Percentiles rank a stretch among this genome's conserved stretches.
These are phyloP conservation scores for Saccostrea glomerata DNA, from an alignment of 1,140 invertebrate genomes.

Conservation along the genomic window DNA sequence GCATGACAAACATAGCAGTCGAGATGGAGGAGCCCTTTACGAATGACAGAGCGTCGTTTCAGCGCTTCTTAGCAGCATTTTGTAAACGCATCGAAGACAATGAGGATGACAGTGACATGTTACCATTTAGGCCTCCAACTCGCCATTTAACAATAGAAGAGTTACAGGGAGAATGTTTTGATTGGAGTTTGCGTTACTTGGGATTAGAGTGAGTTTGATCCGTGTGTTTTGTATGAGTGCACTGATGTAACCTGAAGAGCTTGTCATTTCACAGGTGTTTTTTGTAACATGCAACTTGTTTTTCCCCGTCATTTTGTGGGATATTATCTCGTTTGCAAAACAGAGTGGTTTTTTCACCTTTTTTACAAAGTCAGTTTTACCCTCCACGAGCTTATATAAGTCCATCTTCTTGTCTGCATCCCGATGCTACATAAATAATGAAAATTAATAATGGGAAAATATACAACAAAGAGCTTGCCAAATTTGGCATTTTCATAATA, in stretches of 20 bases:
- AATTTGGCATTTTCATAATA: not conserved
- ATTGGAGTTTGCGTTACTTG: conserved; percentile 80
- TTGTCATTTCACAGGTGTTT: conserved; percentile 32
- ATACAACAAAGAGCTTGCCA: not conserved
- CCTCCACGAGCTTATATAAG: not conserved
- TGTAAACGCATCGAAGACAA: conserved; percentile 58
- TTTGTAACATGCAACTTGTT: conserved; percentile 22
- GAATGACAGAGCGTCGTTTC: conserved; percentile 62
- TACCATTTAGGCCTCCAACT: conserved; percentile 86
- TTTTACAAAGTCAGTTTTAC: not conserved
- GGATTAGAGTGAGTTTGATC: conserved; percentile 52
- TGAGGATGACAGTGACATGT: conserved; percentile 82
- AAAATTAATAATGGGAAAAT: not conserved
- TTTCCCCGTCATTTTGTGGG: not conserved
- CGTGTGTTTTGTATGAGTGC: conserved; percentile 2
- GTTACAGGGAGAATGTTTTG: conserved; percentile 87
- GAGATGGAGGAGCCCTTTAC: conserved; percentile 63
- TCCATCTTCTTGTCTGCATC: not conserved
- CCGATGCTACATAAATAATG: not conserved
- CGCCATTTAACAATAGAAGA: conserved; percentile 85
- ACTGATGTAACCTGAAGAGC: not conserved
- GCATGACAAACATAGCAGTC: conserved; percentile 55
- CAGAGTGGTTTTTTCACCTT: not conserved
- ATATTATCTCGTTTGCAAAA: not conserved
- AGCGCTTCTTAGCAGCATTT: conserved; percentile 67